Conservation (phyloP, 2,797 vertebrate species). For the Lagodon rhomboides region DNA sequence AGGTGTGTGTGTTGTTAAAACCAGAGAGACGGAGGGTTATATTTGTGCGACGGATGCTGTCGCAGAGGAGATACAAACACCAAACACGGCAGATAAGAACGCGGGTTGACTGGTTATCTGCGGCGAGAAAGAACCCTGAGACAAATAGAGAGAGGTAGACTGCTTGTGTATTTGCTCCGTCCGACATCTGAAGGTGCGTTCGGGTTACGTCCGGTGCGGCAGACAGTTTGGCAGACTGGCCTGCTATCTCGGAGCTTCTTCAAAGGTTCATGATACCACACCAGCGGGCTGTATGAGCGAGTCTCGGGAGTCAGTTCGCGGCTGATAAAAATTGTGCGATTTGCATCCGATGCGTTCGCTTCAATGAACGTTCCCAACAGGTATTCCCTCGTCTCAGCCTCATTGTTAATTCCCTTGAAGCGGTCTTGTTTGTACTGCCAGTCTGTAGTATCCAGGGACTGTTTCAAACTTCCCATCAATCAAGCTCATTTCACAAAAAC, state of each 20-base stretch:
- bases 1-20: slow-evolving; percentile 51
- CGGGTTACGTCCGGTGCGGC: slow-evolving; percentile 24
- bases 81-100: slow-evolving; percentile 67
- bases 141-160: slow-evolving; percentile 35
- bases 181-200: slow-evolving; percentile 51
- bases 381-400: slow-evolving; percentile 27
- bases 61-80: slow-evolving; percentile 57
- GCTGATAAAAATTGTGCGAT: slow-evolving; percentile 20
- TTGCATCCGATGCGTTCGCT: slow-evolving; percentile 6
- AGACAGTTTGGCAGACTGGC: slow-evolving; percentile 19
- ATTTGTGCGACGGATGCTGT: slow-evolving; percentile 56
- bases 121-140: slow-evolving; percentile 34
- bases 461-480: slow-evolving; percentile 28
- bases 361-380: slow-evolving; percentile 1
- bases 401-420: slow-evolving; percentile 31
- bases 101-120: slow-evolving; percentile 67
- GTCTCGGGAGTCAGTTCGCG: slow-evolving; percentile 9
- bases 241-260: slow-evolving; percentile 14
- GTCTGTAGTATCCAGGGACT: slow-evolving; percentile 23
- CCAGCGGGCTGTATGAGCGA: neutral
- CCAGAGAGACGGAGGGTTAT: slow-evolving; percentile 44
- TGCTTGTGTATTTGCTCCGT: slow-evolving; percentile 39
- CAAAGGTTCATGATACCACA: slow-evolving; percentile 8
- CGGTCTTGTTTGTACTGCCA: slow-evolving; percentile 30
- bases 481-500: slow-evolving; percentile 24